phyloP scores from a whole-genome alignment of 2,113 vertebrate genomes.

The Phalacrocorax pelagicus region DNA sequence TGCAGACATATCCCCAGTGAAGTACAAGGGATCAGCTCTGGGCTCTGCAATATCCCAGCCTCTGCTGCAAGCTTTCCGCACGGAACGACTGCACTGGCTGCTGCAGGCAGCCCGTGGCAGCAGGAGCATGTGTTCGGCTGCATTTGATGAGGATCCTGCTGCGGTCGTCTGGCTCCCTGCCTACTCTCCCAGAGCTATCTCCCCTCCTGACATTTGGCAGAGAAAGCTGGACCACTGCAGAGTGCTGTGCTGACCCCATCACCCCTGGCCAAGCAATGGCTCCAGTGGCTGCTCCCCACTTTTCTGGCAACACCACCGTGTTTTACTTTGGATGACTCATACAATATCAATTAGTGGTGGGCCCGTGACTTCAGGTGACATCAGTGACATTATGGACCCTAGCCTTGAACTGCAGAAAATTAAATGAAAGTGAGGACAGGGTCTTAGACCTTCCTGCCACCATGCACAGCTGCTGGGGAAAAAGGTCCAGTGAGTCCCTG shows the following conservation, averaged over 20 bases:
- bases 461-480: accelerated
- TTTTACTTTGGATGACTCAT: background rate
- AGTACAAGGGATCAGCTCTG: accelerated
- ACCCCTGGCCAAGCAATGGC: background rate
- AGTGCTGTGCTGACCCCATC: background rate
- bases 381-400: background rate
- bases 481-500: background rate
- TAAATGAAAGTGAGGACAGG: accelerated
- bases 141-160: accelerated
- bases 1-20: no score
- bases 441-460: background rate
- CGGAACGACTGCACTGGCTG: accelerated
- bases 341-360: accelerated
- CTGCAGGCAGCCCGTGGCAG: accelerated
- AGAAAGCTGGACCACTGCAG: background rate
- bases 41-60: background rate
- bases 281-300: accelerated
- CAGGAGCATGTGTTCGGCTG: accelerated
- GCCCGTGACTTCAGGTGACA: background rate
- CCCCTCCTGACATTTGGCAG: background rate
- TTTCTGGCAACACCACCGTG: background rate
- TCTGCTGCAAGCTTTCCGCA: background rate
- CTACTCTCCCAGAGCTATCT: background rate
- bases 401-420: background rate
- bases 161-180: background rate